Conservation (phyloP, 2,888 invertebrate species). For the Ctena decussata region DNA sequence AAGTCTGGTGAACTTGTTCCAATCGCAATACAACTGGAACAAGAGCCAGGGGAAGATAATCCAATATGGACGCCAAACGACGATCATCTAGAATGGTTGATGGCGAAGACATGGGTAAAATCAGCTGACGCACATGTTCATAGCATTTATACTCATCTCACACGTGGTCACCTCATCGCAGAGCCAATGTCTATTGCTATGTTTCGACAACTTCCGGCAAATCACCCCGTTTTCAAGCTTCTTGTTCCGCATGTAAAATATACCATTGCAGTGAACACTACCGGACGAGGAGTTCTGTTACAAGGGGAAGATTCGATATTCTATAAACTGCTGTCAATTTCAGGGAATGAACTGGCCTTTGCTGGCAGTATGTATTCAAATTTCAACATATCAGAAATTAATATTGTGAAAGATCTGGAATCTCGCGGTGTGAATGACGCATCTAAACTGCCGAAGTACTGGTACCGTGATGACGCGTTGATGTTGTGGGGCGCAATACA, state of each 20-base stretch:
- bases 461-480: conserved; percentile 57
- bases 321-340: conserved; percentile 44
- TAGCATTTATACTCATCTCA: conserved; percentile 51
- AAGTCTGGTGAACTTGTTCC: conserved; percentile 50
- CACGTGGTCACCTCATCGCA: conserved; percentile 52
- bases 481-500: conserved; percentile 48
- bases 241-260: conserved; percentile 52
- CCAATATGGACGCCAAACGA: conserved; percentile 65
- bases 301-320: conserved; percentile 55
- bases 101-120: conserved; percentile 59
- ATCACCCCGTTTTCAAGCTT: conserved; percentile 61
- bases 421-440: conserved; percentile 49
- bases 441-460: conserved; percentile 52
- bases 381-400: conserved; percentile 46
- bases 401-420: conserved; percentile 44
- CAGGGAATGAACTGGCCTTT: conserved; percentile 31
- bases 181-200: conserved; percentile 52
- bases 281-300: conserved; percentile 47
- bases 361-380: conserved; percentile 38
- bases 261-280: conserved; percentile 52
- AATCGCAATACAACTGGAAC: conserved; percentile 61
- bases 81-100: conserved; percentile 52
- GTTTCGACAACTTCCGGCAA: conserved; percentile 53
- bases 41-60: conserved; percentile 46
- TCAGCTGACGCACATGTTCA: conserved; percentile 58